Conservation (phyloP, 2,888 invertebrate species). For the Xanthia togata region DNA sequence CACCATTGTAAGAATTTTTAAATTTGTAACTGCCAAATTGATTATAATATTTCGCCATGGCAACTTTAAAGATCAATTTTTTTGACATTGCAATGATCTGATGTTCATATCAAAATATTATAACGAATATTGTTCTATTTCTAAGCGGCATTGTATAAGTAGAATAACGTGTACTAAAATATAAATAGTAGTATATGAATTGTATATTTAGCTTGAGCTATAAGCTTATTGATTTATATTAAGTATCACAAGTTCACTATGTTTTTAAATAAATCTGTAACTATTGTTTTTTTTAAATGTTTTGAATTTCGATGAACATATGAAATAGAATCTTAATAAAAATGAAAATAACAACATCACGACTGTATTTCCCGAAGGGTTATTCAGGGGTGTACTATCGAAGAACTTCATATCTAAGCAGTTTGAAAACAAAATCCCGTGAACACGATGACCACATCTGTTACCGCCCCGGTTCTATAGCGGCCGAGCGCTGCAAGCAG, state of each 20-base stretch:
- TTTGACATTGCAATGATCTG: slow-evolving; percentile 39
- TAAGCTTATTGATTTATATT: slow-evolving; percentile 9
- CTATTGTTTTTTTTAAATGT: slow-evolving; percentile 11
- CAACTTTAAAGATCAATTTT: slow-evolving; percentile 26
- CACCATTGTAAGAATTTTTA: neutral
- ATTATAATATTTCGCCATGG: slow-evolving; percentile 26
- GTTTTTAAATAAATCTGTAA: slow-evolving; percentile 21
- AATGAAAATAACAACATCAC: too few species aligned
- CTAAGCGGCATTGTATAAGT: slow-evolving; percentile 37
- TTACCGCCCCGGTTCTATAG: too few species aligned
- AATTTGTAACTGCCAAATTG: slow-evolving; percentile 1
- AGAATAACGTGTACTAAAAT: slow-evolving; percentile 35
- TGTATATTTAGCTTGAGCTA: slow-evolving; percentile 55
- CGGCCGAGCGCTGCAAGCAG: too few species aligned
- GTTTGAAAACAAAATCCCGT: too few species aligned
- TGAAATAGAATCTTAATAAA: neutral
- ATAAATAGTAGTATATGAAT: slow-evolving; percentile 52
- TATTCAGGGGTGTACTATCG: too few species aligned
- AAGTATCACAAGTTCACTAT: slow-evolving; percentile 19
- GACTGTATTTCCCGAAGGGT: too few species aligned
- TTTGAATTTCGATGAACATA: neutral
- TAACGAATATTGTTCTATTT: slow-evolving; percentile 25
- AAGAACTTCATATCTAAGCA: too few species aligned
- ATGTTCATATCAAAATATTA: slow-evolving; percentile 50
- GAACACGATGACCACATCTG: too few species aligned